Conservation (phyloP, 1,140 invertebrate species). For the Triops longicaudatus region DNA sequence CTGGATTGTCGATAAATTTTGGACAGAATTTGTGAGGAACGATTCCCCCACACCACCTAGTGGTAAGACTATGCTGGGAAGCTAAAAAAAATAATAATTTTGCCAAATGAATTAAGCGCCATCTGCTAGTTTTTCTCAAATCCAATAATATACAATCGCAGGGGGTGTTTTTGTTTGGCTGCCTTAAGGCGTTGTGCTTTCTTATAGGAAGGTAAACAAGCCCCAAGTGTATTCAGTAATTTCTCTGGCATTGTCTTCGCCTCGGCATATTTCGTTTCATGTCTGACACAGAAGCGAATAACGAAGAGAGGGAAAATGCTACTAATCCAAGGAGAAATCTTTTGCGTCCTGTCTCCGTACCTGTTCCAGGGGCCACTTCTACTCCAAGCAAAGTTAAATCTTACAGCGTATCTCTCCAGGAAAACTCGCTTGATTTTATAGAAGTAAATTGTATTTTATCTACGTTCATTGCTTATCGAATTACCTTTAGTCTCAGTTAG, state of each 20-base stretch:
- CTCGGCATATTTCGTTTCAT: neutral
- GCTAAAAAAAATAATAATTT: too few species aligned
- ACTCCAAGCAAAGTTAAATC: conserved; percentile 16
- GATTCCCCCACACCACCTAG: too few species aligned
- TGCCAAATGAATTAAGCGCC: too few species aligned
- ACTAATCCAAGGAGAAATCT: neutral
- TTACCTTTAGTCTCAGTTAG: neutral
- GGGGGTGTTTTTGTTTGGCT: too few species aligned
- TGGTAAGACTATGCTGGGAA: too few species aligned
- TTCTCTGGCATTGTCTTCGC: neutral
- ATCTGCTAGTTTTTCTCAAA: too few species aligned
- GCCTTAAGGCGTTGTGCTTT: too few species aligned
- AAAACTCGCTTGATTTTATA: conserved; percentile 22
- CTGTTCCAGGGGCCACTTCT: neutral
- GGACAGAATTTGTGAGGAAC: too few species aligned
- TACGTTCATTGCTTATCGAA: neutral
- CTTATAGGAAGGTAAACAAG: too few species aligned
- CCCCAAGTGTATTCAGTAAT: neutral
- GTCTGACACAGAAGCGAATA: neutral
- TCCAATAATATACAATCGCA: too few species aligned
- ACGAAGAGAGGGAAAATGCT: neutral
- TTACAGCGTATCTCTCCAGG: conserved; percentile 24
- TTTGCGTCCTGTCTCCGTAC: neutral
- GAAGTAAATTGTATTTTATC: neutral
- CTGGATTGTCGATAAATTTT: too few species aligned